Evolutionary conservation across 2,113 vertebrate species (phyloP), one percentile per base, ranked within the genome.

Genomic region (Eidolon helvum): DNA sequence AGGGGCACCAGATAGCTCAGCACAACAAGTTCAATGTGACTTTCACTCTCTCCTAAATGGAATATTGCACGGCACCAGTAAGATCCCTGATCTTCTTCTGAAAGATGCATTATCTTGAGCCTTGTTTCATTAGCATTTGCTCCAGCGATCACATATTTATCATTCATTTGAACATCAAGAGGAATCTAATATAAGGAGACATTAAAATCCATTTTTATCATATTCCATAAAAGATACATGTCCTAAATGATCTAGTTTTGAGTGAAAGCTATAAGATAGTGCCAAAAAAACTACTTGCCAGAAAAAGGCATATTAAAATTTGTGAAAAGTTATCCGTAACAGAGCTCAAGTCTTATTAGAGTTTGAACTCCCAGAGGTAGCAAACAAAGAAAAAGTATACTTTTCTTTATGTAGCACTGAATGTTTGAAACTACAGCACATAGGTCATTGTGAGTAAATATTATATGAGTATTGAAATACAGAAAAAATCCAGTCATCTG

Each of bases 21-120:
- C 66, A 99, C 99, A 68, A 80, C 98, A 18, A 99, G 97, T 0
- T 98, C 50, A 87, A 99, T 15, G 0, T 35, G 96, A 4, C 95
- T 77, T 92, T 97, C 88, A 0, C 97, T 98, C 68, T 90, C 95
- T 7, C 98, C 97, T 50, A 99, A 87, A 9, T 80, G 57, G 92
- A 99, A 99, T 45, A 95, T 28, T 0, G 99, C 99, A 0, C 95
- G 98, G 90, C 99, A 99, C 95, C 94, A 97, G 91, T 99, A 99
- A 77, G 68, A n/a, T 1, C 99, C 99, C 7, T 79, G 38, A 40
- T 99, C 99, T 3, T 97, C 90, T 69, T 98, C 90, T 0, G 98
- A 97, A 86, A 99, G 96, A 10, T 98, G 98, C 48, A 82, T 19
- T 87, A 99, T 98, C 87, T 97, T 97, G 91, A 99, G 97, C 40